A percentile compares a stretch with the other conserved stretches of the same genome.
Evolutionary conservation across 2,797 vertebrate species (phyloP).

Genomic region (Urosaurus nigricauda): DNA sequence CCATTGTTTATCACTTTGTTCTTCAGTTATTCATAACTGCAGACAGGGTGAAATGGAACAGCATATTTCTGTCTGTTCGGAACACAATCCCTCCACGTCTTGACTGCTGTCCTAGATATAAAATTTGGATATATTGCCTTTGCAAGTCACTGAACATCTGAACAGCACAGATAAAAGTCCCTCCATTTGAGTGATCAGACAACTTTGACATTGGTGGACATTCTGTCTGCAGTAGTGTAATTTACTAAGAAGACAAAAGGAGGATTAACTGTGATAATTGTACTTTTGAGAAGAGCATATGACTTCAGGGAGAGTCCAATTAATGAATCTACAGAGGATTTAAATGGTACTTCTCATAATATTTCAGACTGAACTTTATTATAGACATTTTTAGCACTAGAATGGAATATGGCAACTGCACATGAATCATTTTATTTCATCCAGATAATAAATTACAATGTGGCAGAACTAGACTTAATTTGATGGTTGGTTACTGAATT

Average conservation of each 20-base stretch:
- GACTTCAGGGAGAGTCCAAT: constrained; percentile 64
- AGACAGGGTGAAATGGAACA: constrained; percentile 18
- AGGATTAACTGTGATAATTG: constrained; percentile 63
- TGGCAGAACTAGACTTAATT: constrained; percentile 7
- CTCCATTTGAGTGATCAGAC: constrained; percentile 41
- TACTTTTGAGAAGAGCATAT: constrained; percentile 66
- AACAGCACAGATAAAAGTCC: constrained; percentile 70
- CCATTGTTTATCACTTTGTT: constrained; percentile 53
- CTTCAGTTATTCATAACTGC: constrained; percentile 55
- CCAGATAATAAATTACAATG: constrained; percentile 39
- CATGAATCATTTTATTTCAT: constrained; percentile 57
- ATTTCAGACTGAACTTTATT: constrained; percentile 62
- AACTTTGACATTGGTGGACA: constrained; percentile 71
- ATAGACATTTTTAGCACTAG: constrained; percentile 27
- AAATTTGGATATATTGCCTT: constrained; percentile 70
- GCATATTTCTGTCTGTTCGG: neutral
- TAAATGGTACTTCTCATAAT: constrained; percentile 53
- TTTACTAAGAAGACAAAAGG: constrained; percentile 69
- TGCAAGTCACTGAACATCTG: constrained; percentile 63
- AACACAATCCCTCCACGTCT: constrained; percentile 40
- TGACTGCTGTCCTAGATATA: constrained; percentile 53
- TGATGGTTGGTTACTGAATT: constrained; percentile 5
- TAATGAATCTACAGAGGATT: constrained; percentile 62
- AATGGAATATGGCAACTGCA: constrained; percentile 20
- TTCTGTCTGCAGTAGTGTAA: constrained; percentile 62